Base-by-base conservation (phyloP, 2,888 invertebrate species). In the Epinotia bilunana region DNA sequence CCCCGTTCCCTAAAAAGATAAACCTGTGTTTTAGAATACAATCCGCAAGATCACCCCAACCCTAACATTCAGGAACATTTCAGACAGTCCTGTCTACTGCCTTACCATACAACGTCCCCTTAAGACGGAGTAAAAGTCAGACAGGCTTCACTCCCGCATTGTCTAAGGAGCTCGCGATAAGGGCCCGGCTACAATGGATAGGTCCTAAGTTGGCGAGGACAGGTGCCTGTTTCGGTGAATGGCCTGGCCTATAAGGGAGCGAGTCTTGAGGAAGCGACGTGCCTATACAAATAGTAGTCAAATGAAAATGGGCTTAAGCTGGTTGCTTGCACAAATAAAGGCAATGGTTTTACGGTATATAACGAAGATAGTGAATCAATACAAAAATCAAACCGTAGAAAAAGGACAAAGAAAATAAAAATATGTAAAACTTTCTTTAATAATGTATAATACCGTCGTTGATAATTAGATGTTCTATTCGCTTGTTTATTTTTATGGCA, bases 161-260 rank as follows among this genome's bases (percentile, higher is more conserved):
- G 75, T 75, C 71, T 74, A 55, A 62, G 61, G 72, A 67, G 73
- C 55, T 72, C 33, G 75, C 43, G 75, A 75, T 75, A 75, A 75
- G 65, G 75, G 39, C 61, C 39, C 49, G 23, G 49, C 11, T 12
- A 75, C 75, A 75, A 75, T 72, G 65, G 53, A 63, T 58, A 74
- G 74, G 74, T 74, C 75, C 74, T 67, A 75, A 75, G 65, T 75
- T 75, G 67, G 53, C 4, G 73, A 60, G 72, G 75, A 75, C 75
- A 71, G 73, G 64, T 75, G 70, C 64, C 43, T 28, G 43, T 20
- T 28, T 23, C 28, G 46, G 49, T 62, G 68, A 69, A 74, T 49
- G 64, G 69, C 73, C 69, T 49, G 64, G 69, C 73, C 69, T 74
- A 39, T 58, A 68, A 69, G 69, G 68, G 69, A 58, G 20, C 46